Base-by-base conservation (phyloP, 2,888 invertebrate genomes). In the Drosophila birchii region DNA sequence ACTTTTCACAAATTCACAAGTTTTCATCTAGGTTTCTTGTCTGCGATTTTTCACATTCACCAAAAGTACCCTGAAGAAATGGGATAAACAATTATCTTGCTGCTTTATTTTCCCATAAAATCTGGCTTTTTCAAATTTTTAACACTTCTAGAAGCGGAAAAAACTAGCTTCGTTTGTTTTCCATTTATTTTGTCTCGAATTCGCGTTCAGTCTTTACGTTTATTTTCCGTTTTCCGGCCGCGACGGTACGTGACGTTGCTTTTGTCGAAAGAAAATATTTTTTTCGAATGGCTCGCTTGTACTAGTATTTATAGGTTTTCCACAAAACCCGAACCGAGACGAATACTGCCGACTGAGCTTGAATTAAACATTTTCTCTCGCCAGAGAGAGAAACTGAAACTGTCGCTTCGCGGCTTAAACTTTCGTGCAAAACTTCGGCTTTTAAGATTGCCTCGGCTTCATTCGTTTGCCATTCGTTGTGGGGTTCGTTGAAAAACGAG, bases 341-440 rank as follows among this genome's bases (percentile, higher is more conserved):
- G 45, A 45, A n/a, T 11, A 5, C 45, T n/a, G 11, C 16, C 45
- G 45, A 26, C 2, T 23, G 26, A 5, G 23, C 26, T 43, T 20
- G 3, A 43, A 44, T 20, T 23, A 44, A 44, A 11, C 43, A 16
- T 44, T 14, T 44, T 44, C 23, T 23, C 23, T 90, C 90, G 84
- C 86, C 81, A 86, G 75, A 87, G 85, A 87, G 90, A 90, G 91
- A 90, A 86, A 79, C 87, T 68, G 64, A 71, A 61, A 53, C 74
- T 11, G 56, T 72, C 53, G 41, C 41, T 53, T 47, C 32, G 71
- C 55, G 36, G 18, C 55, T 39, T 41, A 34, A 49, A 34, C 57
- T 47, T 32, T 68, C 64, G 68, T 11, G 12, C 29, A 5, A 16
- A 12, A n/a, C 53, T 34, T 45, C 51, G 41, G 57, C 23, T 9